Conservation (phyloP, 2,797 vertebrate genomes). For the Cirrhinus mrigala region DNA sequence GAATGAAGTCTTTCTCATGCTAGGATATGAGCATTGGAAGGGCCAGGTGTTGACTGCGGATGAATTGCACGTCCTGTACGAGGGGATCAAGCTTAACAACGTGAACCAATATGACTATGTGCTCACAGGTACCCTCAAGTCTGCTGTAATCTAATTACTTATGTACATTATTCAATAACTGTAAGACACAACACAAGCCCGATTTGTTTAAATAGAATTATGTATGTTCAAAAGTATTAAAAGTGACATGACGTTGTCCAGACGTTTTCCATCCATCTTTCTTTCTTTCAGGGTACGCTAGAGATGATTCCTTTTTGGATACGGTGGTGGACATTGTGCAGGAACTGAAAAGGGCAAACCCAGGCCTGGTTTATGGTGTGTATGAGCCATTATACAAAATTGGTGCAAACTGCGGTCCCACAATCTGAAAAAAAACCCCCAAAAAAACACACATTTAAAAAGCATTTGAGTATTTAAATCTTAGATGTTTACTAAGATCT, state of each 20-base stretch:
- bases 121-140: slow-evolving; percentile 64
- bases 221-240: not conserved
- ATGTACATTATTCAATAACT: not conserved
- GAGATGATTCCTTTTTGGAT: slow-evolving; percentile 91
- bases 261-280: not conserved
- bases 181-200: not conserved
- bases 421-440: no score
- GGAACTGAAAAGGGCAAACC: slow-evolving; percentile 89
- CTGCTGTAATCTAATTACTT: not conserved
- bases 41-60: slow-evolving; percentile 91
- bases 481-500: no score
- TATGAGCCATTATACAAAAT: not conserved
- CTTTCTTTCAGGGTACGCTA: slow-evolving; percentile 84
- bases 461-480: no score
- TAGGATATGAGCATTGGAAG: slow-evolving; percentile 92
- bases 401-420: no score
- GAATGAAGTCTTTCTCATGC: not conserved
- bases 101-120: slow-evolving; percentile 92
- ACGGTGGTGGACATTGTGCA: slow-evolving; percentile 92
- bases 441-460: no score
- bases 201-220: not conserved
- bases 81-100: slow-evolving; percentile 88
- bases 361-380: slow-evolving; percentile 91
- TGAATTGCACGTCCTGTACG: slow-evolving; percentile 89
- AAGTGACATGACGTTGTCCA: not conserved